These are phyloP conservation scores for Rhogogaster chlorosoma DNA, from an alignment of 2,888 invertebrate genomes.

Conservation along the genomic window DNA sequence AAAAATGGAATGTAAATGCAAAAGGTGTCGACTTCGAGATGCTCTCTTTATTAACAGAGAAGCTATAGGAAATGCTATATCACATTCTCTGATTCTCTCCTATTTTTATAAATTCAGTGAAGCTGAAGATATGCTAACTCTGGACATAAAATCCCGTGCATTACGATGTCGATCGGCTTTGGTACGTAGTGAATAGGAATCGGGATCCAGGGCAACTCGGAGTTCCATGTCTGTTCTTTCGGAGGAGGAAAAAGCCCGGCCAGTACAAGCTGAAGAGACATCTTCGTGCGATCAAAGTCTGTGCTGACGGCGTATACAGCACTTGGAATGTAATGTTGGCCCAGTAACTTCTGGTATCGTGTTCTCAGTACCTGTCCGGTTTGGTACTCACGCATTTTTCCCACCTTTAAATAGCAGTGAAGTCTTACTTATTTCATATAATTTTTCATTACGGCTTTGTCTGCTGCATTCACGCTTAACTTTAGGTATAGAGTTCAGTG, in stretches of 20 bases:
- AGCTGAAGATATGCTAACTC: slow-evolving; percentile 56
- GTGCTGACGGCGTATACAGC: slow-evolving; percentile 63
- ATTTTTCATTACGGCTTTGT: neutral
- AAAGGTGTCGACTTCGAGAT: neutral
- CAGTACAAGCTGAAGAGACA: slow-evolving; percentile 64
- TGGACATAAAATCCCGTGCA: slow-evolving; percentile 57
- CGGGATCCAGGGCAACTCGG: slow-evolving; percentile 61
- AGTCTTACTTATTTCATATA: neutral
- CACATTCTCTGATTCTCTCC: neutral
- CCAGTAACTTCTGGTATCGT: slow-evolving; percentile 62
- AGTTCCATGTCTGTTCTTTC: slow-evolving; percentile 58
- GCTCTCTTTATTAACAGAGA: neutral
- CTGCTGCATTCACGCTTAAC: neutral
- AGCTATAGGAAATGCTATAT: neutral
- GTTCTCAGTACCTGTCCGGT: slow-evolving; percentile 62
- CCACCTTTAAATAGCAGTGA: slow-evolving; percentile 56
- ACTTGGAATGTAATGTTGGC: slow-evolving; percentile 56
- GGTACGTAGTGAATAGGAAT: slow-evolving; percentile 61
- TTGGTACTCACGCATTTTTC: slow-evolving; percentile 63
- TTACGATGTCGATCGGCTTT: slow-evolving; percentile 58
- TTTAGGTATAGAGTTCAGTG: neutral
- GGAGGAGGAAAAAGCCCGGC: slow-evolving; percentile 63
- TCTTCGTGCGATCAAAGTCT: slow-evolving; percentile 62
- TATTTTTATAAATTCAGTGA: neutral
- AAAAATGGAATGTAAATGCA: neutral